Evolutionary conservation across 1,140 invertebrate genomes (phyloP), one percentile per base, ranked within the genome.

Genomic region (Pogonus chalceus): DNA sequence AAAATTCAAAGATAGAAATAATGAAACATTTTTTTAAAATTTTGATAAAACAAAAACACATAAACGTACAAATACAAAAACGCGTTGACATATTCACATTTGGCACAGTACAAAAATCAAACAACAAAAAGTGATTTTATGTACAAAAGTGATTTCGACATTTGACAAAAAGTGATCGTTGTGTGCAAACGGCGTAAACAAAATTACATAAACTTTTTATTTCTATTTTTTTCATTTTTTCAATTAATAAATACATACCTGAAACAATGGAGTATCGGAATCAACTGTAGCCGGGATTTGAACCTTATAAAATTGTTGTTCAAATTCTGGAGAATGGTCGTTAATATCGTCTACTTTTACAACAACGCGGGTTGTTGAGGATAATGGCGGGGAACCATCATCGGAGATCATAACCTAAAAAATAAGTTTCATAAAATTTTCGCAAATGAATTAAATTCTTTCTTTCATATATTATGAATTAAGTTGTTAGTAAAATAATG

Each of bases 321-420:
- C 81, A 69, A 94, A 94, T 59, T 82, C 79, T 0, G 89, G 90
- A 35, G 78, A 76, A 64, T 89, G 81, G 69, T 95, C 92, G 73
- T 95, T 94, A 54, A 88, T 74, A 70, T 95, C 90, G 20, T 79
- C 74, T 7, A 96, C 84, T 51, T 80, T 75, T 35, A 97, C 80
- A 21, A 90, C 79, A 24, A 96, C 85, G 55, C 88, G 79, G 12
- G 89, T 90, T 2, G 84, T 87, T 2, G 90, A 92, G 2, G 85
- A 83, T 51, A 94, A 73, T 2, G 77, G 64, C 14, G 88, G 88
- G 1, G 64, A 68, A 31, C 85, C 88, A 69, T 88, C 85, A 71
- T 96, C 92, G 53, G 77, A 83, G 22, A 92, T 83, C 35, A 83
- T 79, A 23, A 91, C 77, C 83, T 85, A 62, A 12, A 65, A 64